Base-by-base conservation (phyloP, 1,140 invertebrate genomes). In the Venustaconcha ellipsiformis region DNA sequence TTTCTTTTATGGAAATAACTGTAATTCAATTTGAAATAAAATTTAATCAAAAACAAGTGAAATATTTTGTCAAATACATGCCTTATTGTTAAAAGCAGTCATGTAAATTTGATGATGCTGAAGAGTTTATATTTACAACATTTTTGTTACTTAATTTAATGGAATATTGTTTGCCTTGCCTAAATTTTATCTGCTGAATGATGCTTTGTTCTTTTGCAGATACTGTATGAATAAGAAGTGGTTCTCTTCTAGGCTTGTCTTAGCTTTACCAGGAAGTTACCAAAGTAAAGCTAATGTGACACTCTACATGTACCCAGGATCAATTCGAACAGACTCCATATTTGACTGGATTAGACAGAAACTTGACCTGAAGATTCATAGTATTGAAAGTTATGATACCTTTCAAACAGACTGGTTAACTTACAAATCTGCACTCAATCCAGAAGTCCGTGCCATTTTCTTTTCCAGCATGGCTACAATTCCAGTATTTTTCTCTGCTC, bases 401-500 rank as follows among this genome's bases (percentile, higher is more conserved):
- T 78, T 91, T 14, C 60, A 83, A 20, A 64, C 83, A 11, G 66
- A 87, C 14, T 89, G 89, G 88, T 69, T 87, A 23, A 70, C 62
- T n/a, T 89, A 85, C 55, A 59, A 65, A 13, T 73, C 64, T 20
- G 58, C 73, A n/a, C 66, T 80, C 55, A 82, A 83, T 58, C 73
- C 84, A n/a, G 86, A 89, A 76, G 86, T 92, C 5, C 84, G 88
- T 58, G 85, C 91, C 4, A 78, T 92, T 37, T 84, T 92, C 14
- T 85, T 92, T 63, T 90, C 91, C 14, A 83, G 88, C 63, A 72
- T 90, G 26, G 60, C 80, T 5, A 83, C 87, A 58, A 87, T 90
- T 20, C 92, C 92, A 15, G 80, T 92, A 70, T 92, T 92, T 82
- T 86, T 90, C 67, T 92, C 91, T 55, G 90, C 91, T n/a, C 85